Evolutionary conservation across 2,797 vertebrate species (phyloP).

Genomic region (Halcyon badia): DNA sequence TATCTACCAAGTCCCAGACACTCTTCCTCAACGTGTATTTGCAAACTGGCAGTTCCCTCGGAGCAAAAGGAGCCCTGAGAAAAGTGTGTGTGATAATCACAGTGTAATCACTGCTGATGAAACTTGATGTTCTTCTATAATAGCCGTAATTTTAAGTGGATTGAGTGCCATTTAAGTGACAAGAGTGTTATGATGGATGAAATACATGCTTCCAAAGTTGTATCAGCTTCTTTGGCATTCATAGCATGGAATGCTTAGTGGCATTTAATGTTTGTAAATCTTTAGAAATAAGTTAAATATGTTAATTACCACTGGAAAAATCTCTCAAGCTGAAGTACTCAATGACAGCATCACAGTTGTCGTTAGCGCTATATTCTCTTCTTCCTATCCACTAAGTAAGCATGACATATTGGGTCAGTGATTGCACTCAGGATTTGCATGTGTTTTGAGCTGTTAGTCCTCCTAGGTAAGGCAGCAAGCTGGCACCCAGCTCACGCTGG

Average conservation of each 20-base stretch:
- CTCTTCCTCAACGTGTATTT: constrained; percentile 1
- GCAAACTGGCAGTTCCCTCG: constrained; percentile 17
- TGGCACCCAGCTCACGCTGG: background rate
- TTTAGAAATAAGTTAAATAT: constrained; percentile 72
- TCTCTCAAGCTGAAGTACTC: constrained; percentile 50
- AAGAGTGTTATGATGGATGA: constrained; percentile 63
- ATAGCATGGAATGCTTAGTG: constrained; percentile 57
- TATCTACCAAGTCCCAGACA: background rate
- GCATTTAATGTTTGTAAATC: constrained; percentile 73
- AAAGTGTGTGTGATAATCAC: constrained; percentile 41
- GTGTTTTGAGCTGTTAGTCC: background rate
- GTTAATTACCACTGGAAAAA: constrained; percentile 66
- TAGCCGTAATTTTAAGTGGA: constrained; percentile 73
- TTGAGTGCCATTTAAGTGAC: constrained; percentile 72
- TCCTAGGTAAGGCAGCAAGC: background rate
- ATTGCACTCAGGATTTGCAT: constrained; percentile 17
- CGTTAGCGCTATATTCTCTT: background rate
- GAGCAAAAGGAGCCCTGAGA: background rate
- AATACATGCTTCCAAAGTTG: constrained; percentile 69
- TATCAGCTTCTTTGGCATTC: constrained; percentile 64
- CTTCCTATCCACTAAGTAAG: background rate
- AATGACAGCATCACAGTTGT: background rate
- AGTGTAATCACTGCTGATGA: constrained; percentile 59
- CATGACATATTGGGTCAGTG: background rate
- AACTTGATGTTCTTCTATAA: constrained; percentile 70